Evolutionary conservation across 37 sponge, comb jelly and placozoan species (phyloP).

Genomic region (Aplysina aerophoba): DNA sequence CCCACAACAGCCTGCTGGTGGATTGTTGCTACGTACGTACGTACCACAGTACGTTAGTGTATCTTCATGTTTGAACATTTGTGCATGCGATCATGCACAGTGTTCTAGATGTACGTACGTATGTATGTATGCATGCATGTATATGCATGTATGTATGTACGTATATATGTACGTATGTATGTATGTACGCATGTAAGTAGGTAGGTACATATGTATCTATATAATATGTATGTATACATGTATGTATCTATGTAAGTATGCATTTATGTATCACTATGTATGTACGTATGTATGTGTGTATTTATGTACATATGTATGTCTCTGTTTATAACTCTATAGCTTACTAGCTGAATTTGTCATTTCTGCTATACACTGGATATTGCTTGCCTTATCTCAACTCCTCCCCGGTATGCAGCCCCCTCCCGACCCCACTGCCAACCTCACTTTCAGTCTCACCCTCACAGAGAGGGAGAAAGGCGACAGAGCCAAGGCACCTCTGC

Average conservation of each 20-base stretch:
- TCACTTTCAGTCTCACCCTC: constrained; percentile 79
- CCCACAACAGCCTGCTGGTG: too few species aligned
- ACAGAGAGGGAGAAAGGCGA: constrained; percentile 64
- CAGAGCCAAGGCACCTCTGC: constrained; percentile 59
- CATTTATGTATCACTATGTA: background rate
- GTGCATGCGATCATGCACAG: too few species aligned
- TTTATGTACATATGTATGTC: background rate
- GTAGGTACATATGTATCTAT: background rate
- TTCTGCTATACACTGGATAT: background rate
- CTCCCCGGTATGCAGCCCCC: background rate
- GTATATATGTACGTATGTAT: background rate
- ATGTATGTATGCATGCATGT: background rate
- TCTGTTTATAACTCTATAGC: background rate
- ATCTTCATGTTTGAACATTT: too few species aligned
- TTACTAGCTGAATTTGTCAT: background rate
- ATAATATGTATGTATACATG: background rate
- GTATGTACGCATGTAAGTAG: background rate
- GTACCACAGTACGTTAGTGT: too few species aligned
- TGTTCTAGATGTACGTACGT: background rate
- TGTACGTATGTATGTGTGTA: constrained; percentile 17
- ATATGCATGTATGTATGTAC: background rate
- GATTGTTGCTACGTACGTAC: too few species aligned
- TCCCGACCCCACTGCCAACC: constrained; percentile 80
- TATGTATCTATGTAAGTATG: too few species aligned
- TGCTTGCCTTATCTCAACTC: background rate